phyloP scores from a whole-genome alignment of 2,113 vertebrate genomes.

The Clinocottus analis region DNA sequence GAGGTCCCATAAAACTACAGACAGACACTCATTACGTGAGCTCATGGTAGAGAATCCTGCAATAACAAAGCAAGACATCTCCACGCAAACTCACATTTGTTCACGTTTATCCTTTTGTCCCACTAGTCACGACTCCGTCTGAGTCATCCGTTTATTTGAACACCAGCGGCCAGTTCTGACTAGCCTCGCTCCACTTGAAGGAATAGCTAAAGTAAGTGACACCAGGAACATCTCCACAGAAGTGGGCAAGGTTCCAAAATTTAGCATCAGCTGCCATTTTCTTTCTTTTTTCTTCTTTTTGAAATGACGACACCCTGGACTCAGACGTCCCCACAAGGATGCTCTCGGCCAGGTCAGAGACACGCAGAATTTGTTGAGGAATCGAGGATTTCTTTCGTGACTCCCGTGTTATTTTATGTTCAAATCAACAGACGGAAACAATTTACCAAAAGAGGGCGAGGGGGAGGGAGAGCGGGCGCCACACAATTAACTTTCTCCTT shows the following conservation, averaged over 20 bases:
- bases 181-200: slow-evolving; percentile 21
- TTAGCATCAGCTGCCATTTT: slow-evolving; percentile 7
- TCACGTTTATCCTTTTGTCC: slow-evolving; percentile 36
- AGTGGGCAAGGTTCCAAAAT: neutral
- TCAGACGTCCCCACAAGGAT: neutral
- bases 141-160: slow-evolving; percentile 16
- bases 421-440: slow-evolving; percentile 66
- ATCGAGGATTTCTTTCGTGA: slow-evolving; percentile 36
- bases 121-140: slow-evolving; percentile 10
- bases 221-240: neutral
- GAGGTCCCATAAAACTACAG: slow-evolving; percentile 12
- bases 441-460: slow-evolving; percentile 48
- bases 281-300: too few species aligned
- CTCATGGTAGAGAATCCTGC: neutral
- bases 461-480: slow-evolving; percentile 23
- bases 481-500: slow-evolving; percentile 40
- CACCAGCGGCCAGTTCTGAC: slow-evolving; percentile 28
- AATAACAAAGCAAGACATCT: slow-evolving; percentile 13
- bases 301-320: neutral
- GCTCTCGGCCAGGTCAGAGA: neutral
- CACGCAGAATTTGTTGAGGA: slow-evolving; percentile 3
- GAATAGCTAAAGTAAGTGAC: neutral
- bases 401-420: slow-evolving; percentile 47
- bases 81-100: slow-evolving; percentile 38
- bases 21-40: slow-evolving; percentile 10